Percentiles rank a stretch among this genome's conserved stretches.
Conservation (phyloP, 37 sponge, comb jelly and placozoan species). For the Lycopodina hypogea region DNA sequence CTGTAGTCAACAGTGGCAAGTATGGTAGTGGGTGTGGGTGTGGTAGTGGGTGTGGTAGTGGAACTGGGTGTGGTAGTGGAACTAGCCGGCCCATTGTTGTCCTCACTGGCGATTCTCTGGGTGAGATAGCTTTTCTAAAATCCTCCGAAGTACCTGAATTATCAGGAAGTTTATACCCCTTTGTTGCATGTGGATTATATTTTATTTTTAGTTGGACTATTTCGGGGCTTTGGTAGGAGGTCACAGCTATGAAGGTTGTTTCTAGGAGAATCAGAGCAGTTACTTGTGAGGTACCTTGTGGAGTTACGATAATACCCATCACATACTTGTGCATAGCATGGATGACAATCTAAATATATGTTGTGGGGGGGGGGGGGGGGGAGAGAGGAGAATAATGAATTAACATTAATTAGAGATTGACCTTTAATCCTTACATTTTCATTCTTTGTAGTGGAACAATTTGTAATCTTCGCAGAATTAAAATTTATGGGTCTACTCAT, state of each 20-base stretch:
- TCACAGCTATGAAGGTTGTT: constrained; percentile 62
- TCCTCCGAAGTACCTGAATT: background rate
- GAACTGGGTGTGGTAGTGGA: too few relatives aligned
- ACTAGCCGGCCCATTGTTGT: background rate
- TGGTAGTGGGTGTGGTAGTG: too few relatives aligned
- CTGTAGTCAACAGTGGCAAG: too few relatives aligned
- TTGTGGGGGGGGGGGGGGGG: too few relatives aligned
- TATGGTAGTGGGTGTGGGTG: too few relatives aligned
- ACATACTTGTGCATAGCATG: constrained; percentile 63
- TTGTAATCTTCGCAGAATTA: constrained; percentile 54
- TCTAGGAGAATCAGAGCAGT: background rate
- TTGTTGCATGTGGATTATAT: constrained; percentile 72
- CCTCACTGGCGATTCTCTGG: background rate
- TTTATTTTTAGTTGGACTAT: constrained; percentile 59
- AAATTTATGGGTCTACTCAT: constrained; percentile 62
- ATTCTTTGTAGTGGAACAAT: constrained; percentile 16
- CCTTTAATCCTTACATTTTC: constrained; percentile 49
- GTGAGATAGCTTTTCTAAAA: background rate
- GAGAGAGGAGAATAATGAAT: too few relatives aligned
- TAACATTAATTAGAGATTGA: too few relatives aligned
- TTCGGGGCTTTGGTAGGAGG: constrained; percentile 62
- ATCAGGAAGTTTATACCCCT: constrained; percentile 15
- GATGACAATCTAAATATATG: constrained; percentile 54
- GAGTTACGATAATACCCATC: constrained; percentile 4
- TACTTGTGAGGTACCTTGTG: background rate